phyloP scores from a whole-genome alignment of 2,888 invertebrate species.

The Drosophila monieri region DNA sequence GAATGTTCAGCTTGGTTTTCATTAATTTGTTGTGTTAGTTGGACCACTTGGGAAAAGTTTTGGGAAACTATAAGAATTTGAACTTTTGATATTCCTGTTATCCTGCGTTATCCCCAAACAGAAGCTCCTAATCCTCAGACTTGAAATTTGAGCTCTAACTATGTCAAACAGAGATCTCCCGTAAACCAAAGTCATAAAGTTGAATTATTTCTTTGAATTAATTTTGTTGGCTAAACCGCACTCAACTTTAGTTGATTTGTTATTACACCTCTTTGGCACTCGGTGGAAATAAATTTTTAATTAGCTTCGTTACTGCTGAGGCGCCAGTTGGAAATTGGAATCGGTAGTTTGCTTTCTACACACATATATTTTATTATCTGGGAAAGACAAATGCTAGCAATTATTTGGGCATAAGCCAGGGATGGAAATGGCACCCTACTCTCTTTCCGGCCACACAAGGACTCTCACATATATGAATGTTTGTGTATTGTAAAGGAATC shows the following conservation, averaged over 20 bases:
- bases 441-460: conserved; percentile 25
- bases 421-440: neutral
- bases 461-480: neutral
- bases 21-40: conserved; percentile 43
- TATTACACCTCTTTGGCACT: conserved; percentile 66
- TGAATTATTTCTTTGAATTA: neutral
- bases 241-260: conserved; percentile 33
- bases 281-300: conserved; percentile 62
- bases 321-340: conserved; percentile 45
- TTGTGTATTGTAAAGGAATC: conserved; percentile 32
- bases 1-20: conserved; percentile 37
- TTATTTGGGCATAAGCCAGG: conserved; percentile 31
- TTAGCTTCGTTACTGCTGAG: conserved; percentile 51
- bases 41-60: conserved; percentile 32
- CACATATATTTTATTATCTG: conserved; percentile 50
- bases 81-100: neutral
- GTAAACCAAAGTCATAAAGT: conserved; percentile 6
- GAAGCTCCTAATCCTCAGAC: neutral
- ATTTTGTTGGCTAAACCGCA: conserved; percentile 16
- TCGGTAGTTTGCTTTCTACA: conserved; percentile 48
- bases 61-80: neutral
- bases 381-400: conserved; percentile 49
- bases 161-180: neutral
- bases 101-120: too few species aligned
- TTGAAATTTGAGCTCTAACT: neutral